Evolutionary conservation across 2,113 vertebrate genomes (phyloP).

Genomic region (Eupsittula cactorum): DNA sequence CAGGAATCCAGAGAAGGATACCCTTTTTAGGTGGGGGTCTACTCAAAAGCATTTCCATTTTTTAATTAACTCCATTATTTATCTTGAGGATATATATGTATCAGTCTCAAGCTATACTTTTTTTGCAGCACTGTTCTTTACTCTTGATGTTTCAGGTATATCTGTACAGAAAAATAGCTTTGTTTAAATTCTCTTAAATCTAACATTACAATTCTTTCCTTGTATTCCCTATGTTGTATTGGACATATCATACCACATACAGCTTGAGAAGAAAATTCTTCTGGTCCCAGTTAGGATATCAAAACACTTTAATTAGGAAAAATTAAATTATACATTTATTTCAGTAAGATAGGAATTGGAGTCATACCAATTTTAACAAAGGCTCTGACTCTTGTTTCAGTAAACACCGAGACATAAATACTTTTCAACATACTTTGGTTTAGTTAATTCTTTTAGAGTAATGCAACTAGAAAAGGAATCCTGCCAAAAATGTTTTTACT

Average conservation of each 20-base stretch:
- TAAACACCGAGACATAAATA: not conserved
- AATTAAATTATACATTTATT: not conserved
- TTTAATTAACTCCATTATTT: not conserved
- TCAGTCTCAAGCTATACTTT: not conserved
- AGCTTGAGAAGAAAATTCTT: not conserved
- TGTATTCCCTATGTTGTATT: not conserved
- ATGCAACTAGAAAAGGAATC: not conserved
- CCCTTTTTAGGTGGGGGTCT: not conserved
- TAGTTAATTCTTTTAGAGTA: not conserved
- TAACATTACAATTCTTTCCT: not conserved
- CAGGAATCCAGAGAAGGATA: not conserved
- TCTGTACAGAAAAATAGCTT: not conserved
- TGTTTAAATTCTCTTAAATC: not conserved
- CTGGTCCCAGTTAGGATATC: not conserved
- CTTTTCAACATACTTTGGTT: constrained; percentile 14
- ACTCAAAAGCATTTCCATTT: not conserved
- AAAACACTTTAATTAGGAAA: not conserved
- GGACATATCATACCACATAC: not conserved
- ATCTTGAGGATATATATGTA: not conserved
- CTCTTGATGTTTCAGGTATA: not conserved
- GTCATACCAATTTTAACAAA: not conserved
- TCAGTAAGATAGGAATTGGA: not conserved
- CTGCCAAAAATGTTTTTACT: not conserved
- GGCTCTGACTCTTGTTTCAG: not conserved
- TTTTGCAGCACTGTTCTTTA: not conserved